Evolutionary conservation across 1,140 invertebrate species (phyloP), one percentile per base, ranked within the genome.

Genomic region (Asbolus verrucosus): DNA sequence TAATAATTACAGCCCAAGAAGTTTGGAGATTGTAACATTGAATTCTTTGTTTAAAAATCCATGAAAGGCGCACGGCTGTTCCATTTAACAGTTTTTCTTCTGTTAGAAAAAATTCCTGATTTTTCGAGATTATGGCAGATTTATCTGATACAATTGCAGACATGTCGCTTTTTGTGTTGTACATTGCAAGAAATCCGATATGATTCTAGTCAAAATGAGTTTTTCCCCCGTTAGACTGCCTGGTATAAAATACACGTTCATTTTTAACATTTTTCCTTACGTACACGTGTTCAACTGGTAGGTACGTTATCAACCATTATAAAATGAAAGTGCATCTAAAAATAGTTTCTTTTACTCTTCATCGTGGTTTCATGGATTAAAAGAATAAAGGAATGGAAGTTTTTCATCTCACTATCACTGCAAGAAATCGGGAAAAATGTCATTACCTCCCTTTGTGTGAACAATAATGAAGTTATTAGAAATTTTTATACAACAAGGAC

Each of bases 251-350:
- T 11, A n/a, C n/a, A 54, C 19, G 46, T 54, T 27, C 27, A 11
- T 54, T 21, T 54, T 27, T 54, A 46, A 15, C 13, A 19, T 54
- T 54, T 54, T 54, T 27, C 46, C 46, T 19, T 27, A 54, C n/a
- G 6, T 19, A 46, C 6, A 46, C 13, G 21, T 18, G 41, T 19
- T 19, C 18, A 21, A 54, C 18, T 27, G 46, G 27, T 21, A 2
- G 46, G 46, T 54, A 54, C 46, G 15, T 46, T 54, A 54, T 54
- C 46, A 27, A 8, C 46, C 19, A 27, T 4, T 27, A 54, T 54
- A 27, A 54, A 54, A 27, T 27, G 46, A 19, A 54, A 54, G 21
- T 27, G 46, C 46, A 54, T 54, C 46, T 54, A 54, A 54, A 54
- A 54, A 54, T 54, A 54, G 19, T 54, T 27, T 19, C 8, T n/a